Conservation (phyloP, 2,797 vertebrate genomes). For the Selene dorsalis region DNA sequence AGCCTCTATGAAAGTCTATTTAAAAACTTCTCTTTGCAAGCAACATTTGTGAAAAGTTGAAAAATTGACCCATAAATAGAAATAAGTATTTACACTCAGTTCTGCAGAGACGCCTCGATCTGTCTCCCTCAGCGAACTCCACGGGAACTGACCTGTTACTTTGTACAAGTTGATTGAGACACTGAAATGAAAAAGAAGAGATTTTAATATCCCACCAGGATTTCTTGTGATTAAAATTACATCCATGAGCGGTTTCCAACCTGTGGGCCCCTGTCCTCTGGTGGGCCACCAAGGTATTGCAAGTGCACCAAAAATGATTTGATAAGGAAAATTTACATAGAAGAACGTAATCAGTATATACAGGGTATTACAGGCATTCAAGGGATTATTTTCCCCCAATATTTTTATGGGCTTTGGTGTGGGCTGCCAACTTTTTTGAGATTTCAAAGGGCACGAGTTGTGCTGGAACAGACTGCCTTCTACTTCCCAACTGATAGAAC, state of each 20-base stretch:
- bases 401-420: too few species aligned
- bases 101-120: slow-evolving; percentile 94
- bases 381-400: too few species aligned
- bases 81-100: slow-evolving; percentile 85
- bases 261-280: too few species aligned
- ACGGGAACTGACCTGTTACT: slow-evolving; percentile 98
- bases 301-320: too few species aligned
- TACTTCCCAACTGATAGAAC: background rate
- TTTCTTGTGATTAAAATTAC: background rate
- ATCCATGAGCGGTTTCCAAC: background rate
- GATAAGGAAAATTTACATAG: too few species aligned
- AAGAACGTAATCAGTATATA: too few species aligned
- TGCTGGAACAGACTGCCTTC: too few species aligned
- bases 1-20: background rate
- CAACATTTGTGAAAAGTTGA: background rate
- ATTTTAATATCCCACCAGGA: background rate
- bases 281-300: too few species aligned
- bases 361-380: too few species aligned
- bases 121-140: slow-evolving; percentile 97
- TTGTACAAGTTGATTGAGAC: slow-evolving; percentile 93
- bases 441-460: too few species aligned
- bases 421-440: too few species aligned
- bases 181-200: slow-evolving; percentile 76
- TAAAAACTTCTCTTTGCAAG: background rate
- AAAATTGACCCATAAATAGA: background rate